phyloP scores from a whole-genome alignment of 1,140 invertebrate species.

The Neodiprion pinetum region DNA sequence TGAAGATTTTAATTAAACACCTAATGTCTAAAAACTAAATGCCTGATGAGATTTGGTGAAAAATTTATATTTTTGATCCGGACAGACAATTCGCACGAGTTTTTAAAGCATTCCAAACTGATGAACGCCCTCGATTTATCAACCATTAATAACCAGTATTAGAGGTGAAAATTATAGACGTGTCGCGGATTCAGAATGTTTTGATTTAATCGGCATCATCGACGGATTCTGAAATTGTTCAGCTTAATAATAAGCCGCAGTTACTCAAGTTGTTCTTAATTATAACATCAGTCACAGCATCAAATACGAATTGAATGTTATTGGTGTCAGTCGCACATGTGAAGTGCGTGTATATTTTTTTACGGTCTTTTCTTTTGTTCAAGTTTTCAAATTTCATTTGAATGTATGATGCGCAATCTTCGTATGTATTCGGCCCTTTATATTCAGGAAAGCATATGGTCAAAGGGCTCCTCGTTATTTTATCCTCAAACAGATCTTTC shows the following conservation, averaged over 20 bases:
- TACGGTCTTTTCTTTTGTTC: conserved; percentile 85
- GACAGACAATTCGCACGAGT: too few species aligned
- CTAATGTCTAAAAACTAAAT: too few species aligned
- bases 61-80: too few species aligned
- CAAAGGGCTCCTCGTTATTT: conserved; percentile 88
- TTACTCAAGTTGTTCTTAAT: conserved; percentile 94
- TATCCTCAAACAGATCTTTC: conserved; percentile 95
- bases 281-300: conserved; percentile 91
- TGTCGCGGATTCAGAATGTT: too few species aligned
- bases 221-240: conserved; percentile 29
- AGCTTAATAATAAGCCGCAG: conserved; percentile 74
- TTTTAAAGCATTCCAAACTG: too few species aligned
- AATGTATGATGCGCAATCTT: conserved; percentile 87
- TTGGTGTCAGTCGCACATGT: conserved; percentile 92
- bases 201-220: too few species aligned
- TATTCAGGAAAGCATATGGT: conserved; percentile 97
- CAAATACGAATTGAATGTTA: conserved; percentile 93
- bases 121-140: too few species aligned
- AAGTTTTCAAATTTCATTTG: conserved; percentile 89
- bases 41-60: too few species aligned
- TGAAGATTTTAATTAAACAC: background rate
- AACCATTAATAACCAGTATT: too few species aligned
- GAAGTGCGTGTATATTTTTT: conserved; percentile 92
- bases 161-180: too few species aligned
- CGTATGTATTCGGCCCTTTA: conserved; percentile 83